A percentile compares a stretch with the other conserved stretches of the same genome.
Conservation (phyloP, 1,140 invertebrate species). For the Macrotrachela quadricornifera region DNA sequence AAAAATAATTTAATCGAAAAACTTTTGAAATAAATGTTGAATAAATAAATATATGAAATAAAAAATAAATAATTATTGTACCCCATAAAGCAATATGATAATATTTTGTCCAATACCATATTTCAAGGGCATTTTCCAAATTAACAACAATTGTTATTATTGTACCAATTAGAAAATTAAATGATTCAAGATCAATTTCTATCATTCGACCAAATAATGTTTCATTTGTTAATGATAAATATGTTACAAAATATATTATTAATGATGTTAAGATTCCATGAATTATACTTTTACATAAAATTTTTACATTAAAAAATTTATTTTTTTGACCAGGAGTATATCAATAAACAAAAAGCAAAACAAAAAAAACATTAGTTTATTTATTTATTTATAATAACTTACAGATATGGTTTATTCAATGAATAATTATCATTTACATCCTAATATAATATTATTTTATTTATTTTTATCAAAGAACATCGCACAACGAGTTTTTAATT, state of each 20-base stretch:
- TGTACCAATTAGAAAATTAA: conserved; percentile 75
- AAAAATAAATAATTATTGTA: conserved; percentile 78
- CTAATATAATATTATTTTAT: too few species aligned
- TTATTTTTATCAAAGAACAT: too few species aligned
- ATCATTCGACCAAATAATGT: conserved; percentile 51
- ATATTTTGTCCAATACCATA: conserved; percentile 88
- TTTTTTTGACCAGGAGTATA: conserved; percentile 74
- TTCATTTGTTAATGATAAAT: conserved; percentile 75
- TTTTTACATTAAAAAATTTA: conserved; percentile 72
- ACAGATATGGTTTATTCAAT: conserved; percentile 46
- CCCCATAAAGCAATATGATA: conserved; percentile 96
- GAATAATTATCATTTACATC: conserved; percentile 69
- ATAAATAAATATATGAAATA: conserved; percentile 38
- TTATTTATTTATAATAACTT: too few species aligned
- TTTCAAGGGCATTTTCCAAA: conserved; percentile 78
- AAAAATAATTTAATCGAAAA: conserved; percentile 17
- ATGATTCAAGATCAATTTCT: conserved; percentile 66
- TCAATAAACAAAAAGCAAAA: conserved; percentile 63
- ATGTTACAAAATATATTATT: conserved; percentile 83
- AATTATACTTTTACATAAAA: conserved; percentile 45
- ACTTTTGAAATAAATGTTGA: conserved; percentile 17
- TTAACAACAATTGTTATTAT: conserved; percentile 86
- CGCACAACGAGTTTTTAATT: too few species aligned
- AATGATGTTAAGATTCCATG: conserved; percentile 88
- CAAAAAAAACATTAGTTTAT: conserved; percentile 68